Base-by-base conservation (phyloP, 2,888 invertebrate genomes). In the Bimastos eiseni region DNA sequence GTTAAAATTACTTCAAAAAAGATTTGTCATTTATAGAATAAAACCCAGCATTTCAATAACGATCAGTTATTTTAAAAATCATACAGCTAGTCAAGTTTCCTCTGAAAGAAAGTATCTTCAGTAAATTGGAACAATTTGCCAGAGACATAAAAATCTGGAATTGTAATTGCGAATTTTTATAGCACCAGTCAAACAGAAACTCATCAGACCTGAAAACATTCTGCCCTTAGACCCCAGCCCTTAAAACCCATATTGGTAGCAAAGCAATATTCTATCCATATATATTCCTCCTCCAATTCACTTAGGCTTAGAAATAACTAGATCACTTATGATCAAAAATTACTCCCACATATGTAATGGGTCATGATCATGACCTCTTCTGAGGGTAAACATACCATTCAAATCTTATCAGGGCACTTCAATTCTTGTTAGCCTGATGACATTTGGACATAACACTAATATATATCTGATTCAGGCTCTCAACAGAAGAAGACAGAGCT, bases 321-420 rank as follows among this genome's bases (percentile, higher is more conserved):
- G n/a, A n/a, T n/a, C 70, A 70, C n/a, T 70, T 1, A 70, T n/a
- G n/a, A n/a, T n/a, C 8, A 70, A 70, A 70, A 0, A 5, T 17
- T 8, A 70, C 70, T 70, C 11, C 70, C n/a, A 70, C 30, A 70
- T n/a, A n/a, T 70, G 70, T 13, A 8, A 11, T 30, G 70, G n/a
- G 70, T n/a, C 70, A n/a, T 55, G 24, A 55, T 55, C 30, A 30
- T n/a, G 13, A 70, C 2, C 70, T n/a, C 70, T 30, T 30, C 70
- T n/a, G 70, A n/a, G n/a, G 70, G 70, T 70, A n/a, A n/a, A 70
- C 70, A 70, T 30, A 70, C 70, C n/a, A n/a, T n/a, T 70, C 70
- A 70, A 70, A 8, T 70, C 70, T 70, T 70, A 70, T 70, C 70
- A 70, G 8, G n/a, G n/a, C 70, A 8, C 70, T 24, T 70, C 17